These are phyloP conservation scores for Trachops cirrhosus DNA, from an alignment of 2,797 vertebrate genomes.

Conservation along the genomic window DNA sequence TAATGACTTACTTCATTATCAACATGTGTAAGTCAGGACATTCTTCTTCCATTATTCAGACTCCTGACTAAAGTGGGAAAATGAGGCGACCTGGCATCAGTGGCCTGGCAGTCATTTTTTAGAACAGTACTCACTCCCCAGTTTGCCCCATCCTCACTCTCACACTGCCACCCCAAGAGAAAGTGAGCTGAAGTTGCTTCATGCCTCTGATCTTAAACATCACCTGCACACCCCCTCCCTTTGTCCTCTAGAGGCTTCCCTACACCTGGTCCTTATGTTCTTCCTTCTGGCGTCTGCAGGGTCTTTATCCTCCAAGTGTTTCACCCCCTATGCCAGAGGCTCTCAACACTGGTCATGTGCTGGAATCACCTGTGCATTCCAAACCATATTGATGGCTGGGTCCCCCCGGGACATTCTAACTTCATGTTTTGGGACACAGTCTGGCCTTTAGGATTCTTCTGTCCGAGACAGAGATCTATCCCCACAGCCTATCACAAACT, in stretches of 20 bases:
- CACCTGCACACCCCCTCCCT: neutral
- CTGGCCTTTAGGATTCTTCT: neutral
- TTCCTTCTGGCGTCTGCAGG: neutral
- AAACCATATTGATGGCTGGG: neutral
- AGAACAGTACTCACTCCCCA: accelerated
- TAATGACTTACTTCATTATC: neutral
- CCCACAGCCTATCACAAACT: neutral
- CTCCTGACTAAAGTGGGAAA: neutral
- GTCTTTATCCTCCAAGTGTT: neutral
- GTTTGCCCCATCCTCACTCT: neutral
- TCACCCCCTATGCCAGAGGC: neutral
- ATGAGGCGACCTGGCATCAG: neutral
- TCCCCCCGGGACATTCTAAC: neutral
- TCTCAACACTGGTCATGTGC: neutral
- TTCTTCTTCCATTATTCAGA: neutral
- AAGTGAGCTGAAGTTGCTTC: accelerated
- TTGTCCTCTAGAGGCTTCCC: neutral
- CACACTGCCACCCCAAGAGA: neutral
- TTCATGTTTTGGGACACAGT: accelerated
- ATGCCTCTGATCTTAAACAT: neutral
- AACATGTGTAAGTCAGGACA: neutral
- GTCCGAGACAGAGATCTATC: neutral
- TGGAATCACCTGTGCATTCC: neutral
- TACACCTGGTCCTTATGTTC: accelerated
- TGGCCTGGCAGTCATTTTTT: neutral